Percentiles rank a stretch among this genome's conserved stretches.
Conservation (phyloP, 2,888 invertebrate genomes). For the Drosophila borborema region DNA sequence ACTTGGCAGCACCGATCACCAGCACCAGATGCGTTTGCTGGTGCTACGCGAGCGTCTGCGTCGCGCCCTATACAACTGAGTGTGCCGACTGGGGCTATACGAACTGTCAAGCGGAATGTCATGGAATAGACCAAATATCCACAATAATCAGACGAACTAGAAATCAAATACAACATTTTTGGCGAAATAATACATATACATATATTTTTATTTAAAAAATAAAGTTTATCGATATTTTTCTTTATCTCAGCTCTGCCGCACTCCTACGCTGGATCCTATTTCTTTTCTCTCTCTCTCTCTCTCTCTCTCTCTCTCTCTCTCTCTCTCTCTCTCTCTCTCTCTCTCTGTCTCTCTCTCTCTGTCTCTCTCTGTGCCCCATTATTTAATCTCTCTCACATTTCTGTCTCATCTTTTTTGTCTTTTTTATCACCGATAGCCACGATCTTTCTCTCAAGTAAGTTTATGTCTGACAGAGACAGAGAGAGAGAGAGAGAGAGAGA, state of each 20-base stretch:
- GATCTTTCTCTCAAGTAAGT: background rate
- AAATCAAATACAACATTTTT: slow-evolving; percentile 1
- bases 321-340: background rate
- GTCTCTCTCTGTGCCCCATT: background rate
- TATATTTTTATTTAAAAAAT: background rate
- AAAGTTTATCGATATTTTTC: background rate
- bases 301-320: background rate
- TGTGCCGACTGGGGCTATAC: background rate
- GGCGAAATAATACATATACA: background rate
- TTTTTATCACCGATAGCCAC: background rate
- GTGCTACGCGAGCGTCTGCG: slow-evolving; percentile 57
- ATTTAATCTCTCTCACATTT: background rate
- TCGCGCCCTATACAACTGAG: slow-evolving; percentile 54
- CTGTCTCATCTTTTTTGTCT: too few relatives aligned
- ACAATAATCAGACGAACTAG: background rate
- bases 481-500: too few relatives aligned
- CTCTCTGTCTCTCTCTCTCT: too few relatives aligned
- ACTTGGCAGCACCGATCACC: slow-evolving; percentile 41
- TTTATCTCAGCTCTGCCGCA: background rate
- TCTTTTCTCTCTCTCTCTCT: background rate
- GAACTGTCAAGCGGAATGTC: background rate
- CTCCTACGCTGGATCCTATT: background rate
- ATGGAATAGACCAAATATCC: background rate
- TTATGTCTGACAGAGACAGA: background rate
- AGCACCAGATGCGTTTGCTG: slow-evolving; percentile 55